Evolutionary conservation across 1,140 invertebrate genomes (phyloP), one percentile per base, ranked within the genome.

Genomic region (Oppia nitens): DNA sequence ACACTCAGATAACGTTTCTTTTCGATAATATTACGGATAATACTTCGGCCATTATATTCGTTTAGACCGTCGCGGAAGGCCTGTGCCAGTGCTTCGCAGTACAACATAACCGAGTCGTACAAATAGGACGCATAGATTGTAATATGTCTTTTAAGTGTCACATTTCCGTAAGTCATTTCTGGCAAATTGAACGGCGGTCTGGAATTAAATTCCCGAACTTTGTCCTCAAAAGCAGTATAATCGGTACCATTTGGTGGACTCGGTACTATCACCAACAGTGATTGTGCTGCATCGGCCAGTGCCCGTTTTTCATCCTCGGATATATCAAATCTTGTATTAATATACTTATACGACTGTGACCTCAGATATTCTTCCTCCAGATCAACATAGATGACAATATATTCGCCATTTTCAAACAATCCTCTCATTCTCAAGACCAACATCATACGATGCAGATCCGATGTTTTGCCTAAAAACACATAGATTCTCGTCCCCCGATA

Each of bases 111-210:
- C 1, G 92, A 89, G 74, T 98, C 94, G 71, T 95, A 97, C 45
- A 98, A 74, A 73, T 97, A 94, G 1, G 91, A 87, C 14, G 93
- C 93, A 69, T 92, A 90, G 54, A 95, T 84, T 11, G 90, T 84
- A 9, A 95, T 82, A 71, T 87, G 67, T 63, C 75, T 28, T 29
- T 14, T 45, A 24, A 6, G 60, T 48, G 52, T 55, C 17, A 28
- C 61, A 4, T 47, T 29, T 17, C 21, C 20, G 23, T 53, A 53
- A 40, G 26, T 25, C 29, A 28, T 9, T 12, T 40, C n/a, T 12
- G 82, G 81, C 66, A 89, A 87, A 64, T 81, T 78, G 67, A 90
- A 89, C 0, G 88, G 87, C 54, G 80, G 75, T 69, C 73, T 77
- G 45, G 71, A 72, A 67, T 85, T 91, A 68, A 86, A 91, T 17